Evolutionary conservation across 2,113 vertebrate genomes (phyloP).

Genomic region (Sarotherodon lohbergeri): DNA sequence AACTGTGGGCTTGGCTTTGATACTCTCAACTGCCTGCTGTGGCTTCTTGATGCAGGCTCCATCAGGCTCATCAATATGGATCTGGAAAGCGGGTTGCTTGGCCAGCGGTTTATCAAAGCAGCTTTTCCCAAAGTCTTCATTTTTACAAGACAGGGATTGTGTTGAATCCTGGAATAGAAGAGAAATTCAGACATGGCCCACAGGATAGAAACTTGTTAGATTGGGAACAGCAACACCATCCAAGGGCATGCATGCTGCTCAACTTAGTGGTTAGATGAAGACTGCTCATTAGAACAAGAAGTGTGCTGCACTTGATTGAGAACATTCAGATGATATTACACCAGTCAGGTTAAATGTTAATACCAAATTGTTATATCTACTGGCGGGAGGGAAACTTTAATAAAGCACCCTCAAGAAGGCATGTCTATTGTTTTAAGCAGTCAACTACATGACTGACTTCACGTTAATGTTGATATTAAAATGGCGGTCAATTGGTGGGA

Average conservation of each 20-base stretch:
- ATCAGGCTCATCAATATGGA: conserved; percentile 85
- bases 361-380: not conserved
- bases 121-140: conserved; percentile 65
- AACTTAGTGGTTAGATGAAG: not conserved
- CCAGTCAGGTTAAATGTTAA: not conserved
- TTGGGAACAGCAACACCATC: not conserved
- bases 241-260: not conserved
- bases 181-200: not conserved
- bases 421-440: not conserved
- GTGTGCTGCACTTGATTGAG: not conserved
- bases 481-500: conserved; percentile 13
- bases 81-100: conserved; percentile 62
- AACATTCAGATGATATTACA: not conserved
- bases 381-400: not conserved
- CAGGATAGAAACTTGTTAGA: not conserved
- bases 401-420: not conserved
- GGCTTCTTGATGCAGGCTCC: conserved; percentile 55
- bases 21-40: not conserved
- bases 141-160: conserved; percentile 58
- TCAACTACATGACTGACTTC: not conserved
- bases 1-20: conserved; percentile 16
- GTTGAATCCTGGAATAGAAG: conserved; percentile 49
- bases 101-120: conserved; percentile 62
- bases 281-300: rapidly evolving
- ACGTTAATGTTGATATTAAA: not conserved